phyloP scores from a whole-genome alignment of 1,140 invertebrate species.

The Brachionus rubens region DNA sequence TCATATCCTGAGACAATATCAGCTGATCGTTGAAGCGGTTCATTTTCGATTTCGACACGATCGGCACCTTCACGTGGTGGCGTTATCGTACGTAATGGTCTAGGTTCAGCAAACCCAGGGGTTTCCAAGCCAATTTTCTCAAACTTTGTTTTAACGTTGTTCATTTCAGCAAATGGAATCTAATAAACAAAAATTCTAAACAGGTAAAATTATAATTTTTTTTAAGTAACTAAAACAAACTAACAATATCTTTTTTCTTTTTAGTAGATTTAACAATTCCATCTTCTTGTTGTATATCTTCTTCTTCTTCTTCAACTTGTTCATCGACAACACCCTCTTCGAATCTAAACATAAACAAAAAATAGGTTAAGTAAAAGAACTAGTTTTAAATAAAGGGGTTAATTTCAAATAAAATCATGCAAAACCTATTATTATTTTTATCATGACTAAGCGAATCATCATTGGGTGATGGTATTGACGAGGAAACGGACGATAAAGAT shows the following conservation, averaged over 20 bases:
- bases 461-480: background rate
- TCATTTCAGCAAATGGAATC: constrained; percentile 40
- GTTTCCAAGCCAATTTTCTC: background rate
- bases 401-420: background rate
- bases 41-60: constrained; percentile 36
- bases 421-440: background rate
- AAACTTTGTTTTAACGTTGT: constrained; percentile 39
- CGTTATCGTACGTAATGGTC: constrained; percentile 11
- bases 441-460: constrained; percentile 4
- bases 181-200: background rate
- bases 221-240: background rate
- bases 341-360: constrained; percentile 3
- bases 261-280: constrained; percentile 17
- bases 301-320: background rate
- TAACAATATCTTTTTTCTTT: constrained; percentile 45
- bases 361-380: too few species aligned
- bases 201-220: background rate
- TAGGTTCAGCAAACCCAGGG: background rate
- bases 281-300: background rate
- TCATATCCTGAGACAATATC: constrained; percentile 25
- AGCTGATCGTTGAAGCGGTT: constrained; percentile 6
- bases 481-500: background rate
- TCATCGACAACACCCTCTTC: constrained; percentile 27
- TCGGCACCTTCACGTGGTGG: constrained; percentile 39
- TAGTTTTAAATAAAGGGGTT: too few species aligned